phyloP scores from a whole-genome alignment of 2,888 invertebrate genomes.

The Nowickia ferox region DNA sequence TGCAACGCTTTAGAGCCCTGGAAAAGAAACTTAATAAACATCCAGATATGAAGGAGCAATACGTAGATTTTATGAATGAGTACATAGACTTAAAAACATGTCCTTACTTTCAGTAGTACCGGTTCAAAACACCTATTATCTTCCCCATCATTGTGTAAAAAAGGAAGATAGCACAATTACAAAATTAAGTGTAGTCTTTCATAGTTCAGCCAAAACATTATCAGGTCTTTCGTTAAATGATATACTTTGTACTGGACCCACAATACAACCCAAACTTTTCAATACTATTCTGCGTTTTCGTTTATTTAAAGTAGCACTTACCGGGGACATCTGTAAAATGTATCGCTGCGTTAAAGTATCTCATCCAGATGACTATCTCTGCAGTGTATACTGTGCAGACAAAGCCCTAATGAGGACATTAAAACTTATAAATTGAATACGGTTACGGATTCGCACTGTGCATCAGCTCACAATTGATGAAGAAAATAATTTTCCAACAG shows the following conservation, averaged over 20 bases:
- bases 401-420: constrained; percentile 30
- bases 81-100: constrained; percentile 40
- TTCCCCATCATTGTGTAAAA: constrained; percentile 52
- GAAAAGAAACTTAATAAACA: constrained; percentile 53
- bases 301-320: constrained; percentile 53
- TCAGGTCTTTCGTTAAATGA: constrained; percentile 35
- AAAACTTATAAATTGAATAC: constrained; percentile 57
- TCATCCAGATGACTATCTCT: constrained; percentile 54
- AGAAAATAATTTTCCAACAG: constrained; percentile 12
- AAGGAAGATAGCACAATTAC: constrained; percentile 42
- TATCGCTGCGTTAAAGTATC: constrained; percentile 65
- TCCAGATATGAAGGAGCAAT: constrained; percentile 48
- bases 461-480: constrained; percentile 55
- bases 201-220: constrained; percentile 44
- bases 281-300: constrained; percentile 59
- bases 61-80: constrained; percentile 40
- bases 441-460: constrained; percentile 56
- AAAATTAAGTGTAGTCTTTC: constrained; percentile 50
- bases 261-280: constrained; percentile 21
- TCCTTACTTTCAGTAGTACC: neutral
- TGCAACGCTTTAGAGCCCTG: constrained; percentile 35
- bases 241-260: neutral
- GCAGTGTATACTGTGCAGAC: constrained; percentile 67
- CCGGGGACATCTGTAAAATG: constrained; percentile 71
- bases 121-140: constrained; percentile 22